Evolutionary conservation across 1,140 invertebrate genomes (phyloP), one percentile per base, ranked within the genome.

Genomic region (Drosophila sechellia): DNA sequence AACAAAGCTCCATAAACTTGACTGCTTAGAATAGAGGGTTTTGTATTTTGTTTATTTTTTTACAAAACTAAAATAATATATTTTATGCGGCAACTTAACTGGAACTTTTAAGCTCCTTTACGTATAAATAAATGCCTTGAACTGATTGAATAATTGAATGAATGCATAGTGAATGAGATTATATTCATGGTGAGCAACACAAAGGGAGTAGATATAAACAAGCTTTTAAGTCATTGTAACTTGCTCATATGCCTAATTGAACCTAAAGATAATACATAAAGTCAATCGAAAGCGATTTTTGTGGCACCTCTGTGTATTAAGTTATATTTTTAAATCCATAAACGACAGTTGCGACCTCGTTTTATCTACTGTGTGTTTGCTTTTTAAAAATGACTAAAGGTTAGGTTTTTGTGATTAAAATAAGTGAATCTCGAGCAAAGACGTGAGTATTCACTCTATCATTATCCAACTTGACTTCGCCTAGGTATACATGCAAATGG

Each of bases 301-400:
- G 48, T 49, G 48, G 48, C 48, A 49, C 48, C 48, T 49, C 48
- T 31, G 25, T 49, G 25, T 49, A 49, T 49, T 49, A 0, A 31
- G 3, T 49, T 15, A 25, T 49, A 15, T 49, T 27, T 10, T 43
- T 31, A 15, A n/a, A 15, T 31, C 0, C 45, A 3, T 22, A 46
- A 46, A 11, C 42, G 42, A 15, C 35, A 37, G 8, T 17, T 17
- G 40, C 8, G 40, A 42, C 40, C 3, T 43, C 11, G 4, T 43
- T 43, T 43, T 20, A 43, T 43, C 40, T 43, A 8, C n/a, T 42
- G 6, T 42, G 40, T 42, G 40, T 42, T 42, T 42, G 40, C 42
- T 43, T 8, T 42, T 42, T 3, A 8, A 15, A 15, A 40, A 20
- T 11, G 17, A 43, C 15, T 43, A 17, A 17, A 27, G 1, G 27